These are phyloP conservation scores for Odontesthes bonariensis DNA, from an alignment of 2,113 vertebrate species.

Conservation along the genomic window DNA sequence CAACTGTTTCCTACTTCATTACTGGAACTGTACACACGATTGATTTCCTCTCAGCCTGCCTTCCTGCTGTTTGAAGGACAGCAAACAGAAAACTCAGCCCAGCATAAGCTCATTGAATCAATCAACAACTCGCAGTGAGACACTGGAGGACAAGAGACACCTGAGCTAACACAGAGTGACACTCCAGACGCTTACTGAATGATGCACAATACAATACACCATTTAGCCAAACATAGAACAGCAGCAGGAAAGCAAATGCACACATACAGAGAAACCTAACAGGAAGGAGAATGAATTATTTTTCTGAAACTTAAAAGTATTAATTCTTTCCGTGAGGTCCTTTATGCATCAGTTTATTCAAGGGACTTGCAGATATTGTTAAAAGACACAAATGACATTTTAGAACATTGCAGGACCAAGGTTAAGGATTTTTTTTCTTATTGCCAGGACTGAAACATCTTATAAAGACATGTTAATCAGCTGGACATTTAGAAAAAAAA, in stretches of 20 bases:
- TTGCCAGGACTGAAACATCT: too few relatives aligned
- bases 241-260: conserved; percentile 5
- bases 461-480: too few relatives aligned
- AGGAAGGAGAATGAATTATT: background rate
- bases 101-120: conserved; percentile 14
- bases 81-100: conserved; percentile 19
- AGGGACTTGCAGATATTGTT: too few relatives aligned
- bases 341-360: too few relatives aligned
- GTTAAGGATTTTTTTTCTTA: too few relatives aligned
- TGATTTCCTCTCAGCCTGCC: conserved; percentile 53
- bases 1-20: conserved; percentile 13
- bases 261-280: conserved; percentile 10
- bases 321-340: too few relatives aligned
- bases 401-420: too few relatives aligned
- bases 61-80: conserved; percentile 3
- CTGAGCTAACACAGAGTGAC: conserved; percentile 9
- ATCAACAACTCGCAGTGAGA: conserved; percentile 19
- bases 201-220: conserved; percentile 14
- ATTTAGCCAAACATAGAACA: conserved; percentile 9
- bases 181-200: background rate
- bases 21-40: conserved; percentile 46
- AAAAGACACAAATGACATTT: too few relatives aligned
- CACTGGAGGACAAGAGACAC: conserved; percentile 27
- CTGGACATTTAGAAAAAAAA: too few relatives aligned
- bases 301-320: too few relatives aligned